Evolutionary conservation across 2,113 vertebrate species (phyloP).

Genomic region (Semicossyphus pulcher): DNA sequence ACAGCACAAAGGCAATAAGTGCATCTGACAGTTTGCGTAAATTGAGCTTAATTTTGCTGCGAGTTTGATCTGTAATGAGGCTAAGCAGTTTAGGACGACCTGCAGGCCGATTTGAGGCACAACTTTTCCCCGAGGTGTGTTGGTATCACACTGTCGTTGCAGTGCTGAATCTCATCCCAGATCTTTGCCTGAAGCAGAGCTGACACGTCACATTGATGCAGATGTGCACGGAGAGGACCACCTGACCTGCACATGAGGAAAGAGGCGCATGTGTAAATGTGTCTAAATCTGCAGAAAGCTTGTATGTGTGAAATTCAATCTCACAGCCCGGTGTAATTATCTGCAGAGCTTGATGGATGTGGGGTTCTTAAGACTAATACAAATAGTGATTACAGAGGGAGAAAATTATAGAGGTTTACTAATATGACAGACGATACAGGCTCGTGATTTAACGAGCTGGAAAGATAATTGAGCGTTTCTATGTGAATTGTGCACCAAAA

Average conservation of each 20-base stretch:
- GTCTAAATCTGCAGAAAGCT: not conserved
- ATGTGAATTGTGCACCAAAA: too few relatives aligned
- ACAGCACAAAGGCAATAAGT: not conserved
- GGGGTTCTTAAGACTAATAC: too few relatives aligned
- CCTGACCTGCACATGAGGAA: not conserved
- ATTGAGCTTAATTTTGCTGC: conserved; percentile 23
- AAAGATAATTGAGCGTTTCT: too few relatives aligned
- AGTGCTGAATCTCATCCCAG: conserved; percentile 19
- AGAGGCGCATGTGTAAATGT: not conserved
- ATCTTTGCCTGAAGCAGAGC: conserved; percentile 12
- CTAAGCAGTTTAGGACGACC: conserved; percentile 3
- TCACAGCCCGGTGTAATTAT: not conserved
- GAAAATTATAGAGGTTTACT: too few relatives aligned
- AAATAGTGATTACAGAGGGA: too few relatives aligned
- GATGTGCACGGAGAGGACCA: conserved; percentile 13
- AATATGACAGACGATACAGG: too few relatives aligned
- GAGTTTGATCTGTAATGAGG: conserved; percentile 28
- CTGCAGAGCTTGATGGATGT: too few relatives aligned
- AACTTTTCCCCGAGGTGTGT: conserved; percentile 23
- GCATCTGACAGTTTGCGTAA: conserved; percentile 6
- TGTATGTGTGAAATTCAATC: not conserved
- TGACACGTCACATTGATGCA: conserved; percentile 13
- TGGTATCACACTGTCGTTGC: conserved; percentile 6
- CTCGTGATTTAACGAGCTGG: too few relatives aligned
- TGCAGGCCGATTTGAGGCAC: conserved; percentile 2